Evolutionary conservation across 2,888 invertebrate genomes (phyloP).

Genomic region (Dasypolia templi): DNA sequence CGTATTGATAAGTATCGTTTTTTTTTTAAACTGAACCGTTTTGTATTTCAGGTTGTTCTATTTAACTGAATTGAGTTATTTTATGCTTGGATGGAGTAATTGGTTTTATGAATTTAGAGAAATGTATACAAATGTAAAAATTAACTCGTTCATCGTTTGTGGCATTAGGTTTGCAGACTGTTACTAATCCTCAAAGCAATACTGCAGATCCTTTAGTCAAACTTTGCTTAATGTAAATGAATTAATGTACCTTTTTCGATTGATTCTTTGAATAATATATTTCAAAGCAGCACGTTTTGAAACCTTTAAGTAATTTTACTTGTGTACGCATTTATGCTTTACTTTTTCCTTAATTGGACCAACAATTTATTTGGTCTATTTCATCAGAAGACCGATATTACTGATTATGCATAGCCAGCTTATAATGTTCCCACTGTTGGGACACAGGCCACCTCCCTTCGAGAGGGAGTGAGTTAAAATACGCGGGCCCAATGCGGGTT

Average conservation of each 20-base stretch:
- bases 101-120: constrained; percentile 20
- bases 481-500: too few relatives aligned
- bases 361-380: neutral
- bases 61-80: constrained; percentile 31
- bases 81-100: constrained; percentile 23
- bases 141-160: neutral
- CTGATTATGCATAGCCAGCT: too few relatives aligned
- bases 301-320: neutral
- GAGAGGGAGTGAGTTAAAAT: too few relatives aligned
- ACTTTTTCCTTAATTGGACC: neutral
- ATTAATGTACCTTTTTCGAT: neutral
- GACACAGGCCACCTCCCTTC: too few relatives aligned
- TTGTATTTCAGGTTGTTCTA: constrained; percentile 13
- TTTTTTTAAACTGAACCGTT: constrained; percentile 41
- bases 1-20: constrained; percentile 55
- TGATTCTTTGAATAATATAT: neutral
- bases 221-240: neutral
- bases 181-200: neutral
- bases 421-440: too few relatives aligned
- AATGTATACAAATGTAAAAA: neutral
- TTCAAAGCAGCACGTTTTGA: neutral
- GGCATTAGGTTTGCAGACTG: neutral
- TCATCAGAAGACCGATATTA: neutral
- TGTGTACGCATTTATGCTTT: neutral
- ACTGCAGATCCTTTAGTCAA: neutral